These are phyloP conservation scores for Protomyctophum bolini DNA, from an alignment of 2,113 vertebrate species.

Conservation along the genomic window DNA sequence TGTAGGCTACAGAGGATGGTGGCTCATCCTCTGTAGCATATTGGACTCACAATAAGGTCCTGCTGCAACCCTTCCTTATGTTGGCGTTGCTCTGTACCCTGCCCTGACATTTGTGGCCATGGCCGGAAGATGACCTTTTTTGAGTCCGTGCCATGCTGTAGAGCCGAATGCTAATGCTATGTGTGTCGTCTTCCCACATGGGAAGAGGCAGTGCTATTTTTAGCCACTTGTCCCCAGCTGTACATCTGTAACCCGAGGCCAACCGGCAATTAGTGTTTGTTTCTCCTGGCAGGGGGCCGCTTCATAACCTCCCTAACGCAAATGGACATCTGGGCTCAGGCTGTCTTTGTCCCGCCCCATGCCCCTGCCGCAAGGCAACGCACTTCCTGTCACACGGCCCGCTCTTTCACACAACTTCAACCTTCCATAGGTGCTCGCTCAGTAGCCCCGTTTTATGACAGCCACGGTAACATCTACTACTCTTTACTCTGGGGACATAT, in stretches of 20 bases:
- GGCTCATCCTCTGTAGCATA: slow-evolving; percentile 37
- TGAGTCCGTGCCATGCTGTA: slow-evolving; percentile 55
- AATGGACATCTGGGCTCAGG: slow-evolving; percentile 70
- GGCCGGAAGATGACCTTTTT: slow-evolving; percentile 65
- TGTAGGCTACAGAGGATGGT: slow-evolving; percentile 43
- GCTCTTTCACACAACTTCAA: slow-evolving; percentile 16
- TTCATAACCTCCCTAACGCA: slow-evolving; percentile 65
- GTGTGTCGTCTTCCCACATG: slow-evolving; percentile 62
- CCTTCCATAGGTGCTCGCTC: slow-evolving; percentile 14
- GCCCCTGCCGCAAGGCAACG: slow-evolving; percentile 10
- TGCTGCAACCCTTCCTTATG: slow-evolving; percentile 17
- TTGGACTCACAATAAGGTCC: slow-evolving; percentile 32
- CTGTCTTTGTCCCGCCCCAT: slow-evolving; percentile 44
- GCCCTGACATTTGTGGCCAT: slow-evolving; percentile 61
- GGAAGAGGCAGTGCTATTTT: slow-evolving; percentile 75
- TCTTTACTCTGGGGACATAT: neutral
- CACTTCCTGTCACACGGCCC: slow-evolving; percentile 9
- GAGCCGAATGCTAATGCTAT: slow-evolving; percentile 68
- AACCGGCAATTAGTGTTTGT: slow-evolving; percentile 78
- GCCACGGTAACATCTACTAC: neutral
- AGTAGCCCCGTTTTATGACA: too few relatives aligned
- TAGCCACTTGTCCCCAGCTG: slow-evolving; percentile 78
- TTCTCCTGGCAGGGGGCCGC: slow-evolving; percentile 64
- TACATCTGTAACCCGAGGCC: slow-evolving; percentile 72
- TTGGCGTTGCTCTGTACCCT: slow-evolving; percentile 43